Conservation (phyloP, 2,888 invertebrate genomes). For the Diabrotica balteata region DNA sequence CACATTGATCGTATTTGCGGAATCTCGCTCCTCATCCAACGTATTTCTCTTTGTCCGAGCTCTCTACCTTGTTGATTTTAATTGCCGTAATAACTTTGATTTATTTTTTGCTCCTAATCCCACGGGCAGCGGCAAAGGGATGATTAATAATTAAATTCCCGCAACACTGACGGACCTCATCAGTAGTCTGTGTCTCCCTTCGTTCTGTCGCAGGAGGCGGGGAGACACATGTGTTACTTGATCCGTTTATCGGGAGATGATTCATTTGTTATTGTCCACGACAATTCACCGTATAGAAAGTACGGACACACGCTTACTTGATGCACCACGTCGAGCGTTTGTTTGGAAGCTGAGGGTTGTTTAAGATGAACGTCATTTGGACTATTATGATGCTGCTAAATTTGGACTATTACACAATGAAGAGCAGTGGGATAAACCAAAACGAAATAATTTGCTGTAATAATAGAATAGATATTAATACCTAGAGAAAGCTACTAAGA, state of each 20-base stretch:
- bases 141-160: constrained; percentile 8
- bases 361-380: constrained; percentile 7
- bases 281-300: constrained; percentile 47
- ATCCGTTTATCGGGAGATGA: constrained; percentile 58
- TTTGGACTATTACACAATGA: background rate
- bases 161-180: constrained; percentile 5
- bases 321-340: constrained; percentile 31
- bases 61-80: background rate
- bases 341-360: constrained; percentile 25
- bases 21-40: too few relatives aligned
- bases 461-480: too few relatives aligned
- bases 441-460: background rate
- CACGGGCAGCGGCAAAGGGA: background rate
- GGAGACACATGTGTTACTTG: constrained; percentile 57
- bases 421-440: background rate
- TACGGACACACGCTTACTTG: constrained; percentile 41
- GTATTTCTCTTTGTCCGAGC: too few relatives aligned
- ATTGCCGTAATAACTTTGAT: constrained; percentile 1
- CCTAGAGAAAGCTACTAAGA: too few relatives aligned
- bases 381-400: constrained; percentile 1
- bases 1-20: too few relatives aligned
- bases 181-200: constrained; percentile 10
- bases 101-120: constrained; percentile 2
- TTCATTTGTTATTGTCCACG: constrained; percentile 57
- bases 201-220: constrained; percentile 3